A percentile compares a stretch with the other conserved stretches of the same genome.
phyloP scores from a whole-genome alignment of 2,888 invertebrate species.

The Scrobipalpa atriplicella region DNA sequence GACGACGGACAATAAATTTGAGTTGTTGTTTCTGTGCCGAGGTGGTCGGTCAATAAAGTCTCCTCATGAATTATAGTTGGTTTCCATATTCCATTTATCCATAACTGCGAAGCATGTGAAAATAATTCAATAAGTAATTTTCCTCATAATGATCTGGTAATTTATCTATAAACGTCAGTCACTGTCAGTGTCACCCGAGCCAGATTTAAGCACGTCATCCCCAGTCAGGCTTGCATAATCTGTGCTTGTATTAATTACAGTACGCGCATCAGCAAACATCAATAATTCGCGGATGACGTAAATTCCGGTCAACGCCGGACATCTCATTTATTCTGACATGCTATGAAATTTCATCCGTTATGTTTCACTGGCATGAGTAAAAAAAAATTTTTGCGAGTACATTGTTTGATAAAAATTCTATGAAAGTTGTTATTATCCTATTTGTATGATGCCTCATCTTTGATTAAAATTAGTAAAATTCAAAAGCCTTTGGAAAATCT shows the following conservation, averaged over 20 bases:
- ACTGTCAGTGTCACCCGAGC: not conserved
- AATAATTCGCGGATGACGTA: conserved; percentile 22
- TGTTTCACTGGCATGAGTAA: no score
- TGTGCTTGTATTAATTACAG: conserved; percentile 24
- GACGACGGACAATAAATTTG: no score
- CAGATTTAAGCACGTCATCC: not conserved
- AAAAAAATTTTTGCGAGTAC: not conserved
- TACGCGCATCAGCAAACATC: conserved; percentile 22
- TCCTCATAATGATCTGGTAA: no score
- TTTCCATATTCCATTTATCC: no score
- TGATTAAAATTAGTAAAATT: conserved; percentile 14
- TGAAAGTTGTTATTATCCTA: no score
- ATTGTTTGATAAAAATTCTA: not conserved
- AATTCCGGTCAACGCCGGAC: conserved; percentile 6
- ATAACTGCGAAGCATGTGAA: no score
- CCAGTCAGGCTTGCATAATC: no score
- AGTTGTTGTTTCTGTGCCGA: no score
- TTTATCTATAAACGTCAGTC: not conserved
- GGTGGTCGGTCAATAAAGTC: no score
- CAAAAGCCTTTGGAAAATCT: not conserved
- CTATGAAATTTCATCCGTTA: not conserved
- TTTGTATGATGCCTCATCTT: no score
- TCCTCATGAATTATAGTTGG: no score
- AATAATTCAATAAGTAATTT: no score
- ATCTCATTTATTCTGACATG: not conserved